Percentiles rank a stretch among this genome's conserved stretches.
These are phyloP conservation scores for Melanerpes aurifrons DNA, from an alignment of 2,113 vertebrate species.

Conservation along the genomic window DNA sequence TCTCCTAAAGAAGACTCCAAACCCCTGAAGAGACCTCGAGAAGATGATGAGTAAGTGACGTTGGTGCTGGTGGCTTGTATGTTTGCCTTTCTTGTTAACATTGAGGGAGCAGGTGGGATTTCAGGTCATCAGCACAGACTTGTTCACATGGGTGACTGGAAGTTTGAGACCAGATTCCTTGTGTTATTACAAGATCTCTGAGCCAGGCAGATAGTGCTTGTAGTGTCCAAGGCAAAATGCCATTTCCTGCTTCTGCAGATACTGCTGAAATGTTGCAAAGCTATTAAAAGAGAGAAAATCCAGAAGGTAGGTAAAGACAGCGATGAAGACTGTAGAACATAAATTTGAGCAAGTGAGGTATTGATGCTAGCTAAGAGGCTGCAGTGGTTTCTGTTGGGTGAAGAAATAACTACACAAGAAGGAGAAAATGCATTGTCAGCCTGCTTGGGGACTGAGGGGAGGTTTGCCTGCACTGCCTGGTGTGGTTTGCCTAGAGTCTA, in stretches of 20 bases:
- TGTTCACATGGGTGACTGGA: background rate
- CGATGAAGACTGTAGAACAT: background rate
- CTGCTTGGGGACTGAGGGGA: background rate
- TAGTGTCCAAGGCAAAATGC: background rate
- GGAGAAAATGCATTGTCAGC: conserved; percentile 21
- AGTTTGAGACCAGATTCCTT: background rate
- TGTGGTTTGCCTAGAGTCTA: background rate
- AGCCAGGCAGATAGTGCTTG: background rate
- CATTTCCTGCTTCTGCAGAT: background rate
- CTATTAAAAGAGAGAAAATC: background rate
- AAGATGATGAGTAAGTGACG: conserved; percentile 88
- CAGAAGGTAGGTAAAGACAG: background rate
- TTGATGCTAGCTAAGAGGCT: background rate
- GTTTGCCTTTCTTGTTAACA: background rate
- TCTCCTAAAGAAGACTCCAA: conserved; percentile 87
- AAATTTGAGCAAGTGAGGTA: background rate
- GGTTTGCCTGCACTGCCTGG: background rate
- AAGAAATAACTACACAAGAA: background rate
- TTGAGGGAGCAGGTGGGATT: background rate
- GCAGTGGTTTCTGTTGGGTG: background rate
- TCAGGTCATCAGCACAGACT: background rate
- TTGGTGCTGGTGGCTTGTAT: background rate
- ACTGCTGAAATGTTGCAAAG: background rate
- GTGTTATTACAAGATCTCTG: background rate
- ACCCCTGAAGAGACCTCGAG: conserved; percentile 84